Base-by-base conservation (phyloP, 2,888 invertebrate species). In the Leptopilina syphax region DNA sequence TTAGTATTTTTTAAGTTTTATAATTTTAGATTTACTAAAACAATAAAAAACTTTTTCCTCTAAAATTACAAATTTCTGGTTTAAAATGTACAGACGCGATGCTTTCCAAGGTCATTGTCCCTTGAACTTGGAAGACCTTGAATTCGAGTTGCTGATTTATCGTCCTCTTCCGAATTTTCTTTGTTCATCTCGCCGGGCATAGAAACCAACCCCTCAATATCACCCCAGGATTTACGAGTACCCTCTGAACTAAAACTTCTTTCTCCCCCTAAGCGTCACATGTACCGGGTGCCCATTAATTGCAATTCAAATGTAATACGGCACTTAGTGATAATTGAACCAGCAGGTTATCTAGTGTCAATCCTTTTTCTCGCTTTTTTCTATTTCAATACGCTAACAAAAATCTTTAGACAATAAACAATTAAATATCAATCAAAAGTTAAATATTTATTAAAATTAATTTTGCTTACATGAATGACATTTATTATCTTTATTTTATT, bases 71-170 rank as follows among this genome's bases (percentile, higher is more conserved):
- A 63, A 63, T 24, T 10, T 9, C n/a, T 9, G 9, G 24, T 9
- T 3, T 18, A 24, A 24, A 9, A 9, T 63, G 63, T 63, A 63
- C 63, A 63, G 24, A 24, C 9, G 70, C 27, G 27, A 24, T 27
- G 50, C 27, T 27, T 70, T 70, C 12, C 70, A 70, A 70, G 54
- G 70, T 54, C 57, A n/a, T 34, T 54, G 34, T 76, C 81, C 79
- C 81, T 82, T 82, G 82, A 83, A 83, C 67, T 83, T 82, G 80
- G 77, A 77, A 82, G 82, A 83, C 81, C 81, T 83, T 81, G 79
- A 80, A 81, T 83, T 82, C 63, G 79, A 79, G 81, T 78, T 47
- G 66, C 80, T 67, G 81, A 83, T 82, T 83, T 83, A 83, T 83
- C 83, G 80, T 76, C 80, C 83, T 79, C 79, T 77, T 79, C 78